Evolutionary conservation across 2,888 invertebrate genomes (phyloP).

Genomic region (Teinopalpus imperialis): DNA sequence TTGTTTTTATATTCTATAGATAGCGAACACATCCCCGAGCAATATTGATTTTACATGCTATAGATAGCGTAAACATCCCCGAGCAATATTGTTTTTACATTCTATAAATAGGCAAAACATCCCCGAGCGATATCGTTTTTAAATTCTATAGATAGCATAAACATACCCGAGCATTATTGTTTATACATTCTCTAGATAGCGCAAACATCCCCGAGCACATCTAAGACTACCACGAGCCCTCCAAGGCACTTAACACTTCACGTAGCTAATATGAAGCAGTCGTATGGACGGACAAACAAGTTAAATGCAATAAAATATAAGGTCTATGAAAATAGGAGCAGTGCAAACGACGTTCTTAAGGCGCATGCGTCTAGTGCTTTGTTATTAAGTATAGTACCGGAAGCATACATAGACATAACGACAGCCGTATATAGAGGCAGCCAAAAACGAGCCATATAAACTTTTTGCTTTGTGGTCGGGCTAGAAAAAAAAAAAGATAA

Average conservation of each 20-base stretch:
- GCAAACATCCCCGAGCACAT: slow-evolving; percentile 31
- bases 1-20: no score
- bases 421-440: slow-evolving; percentile 79
- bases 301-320: slow-evolving; percentile 43
- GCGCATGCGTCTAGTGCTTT: slow-evolving; percentile 69
- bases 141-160: slow-evolving; percentile 30
- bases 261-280: slow-evolving; percentile 42
- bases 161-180: slow-evolving; percentile 30
- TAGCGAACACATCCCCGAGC: slow-evolving; percentile 32
- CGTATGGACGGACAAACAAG: slow-evolving; percentile 65
- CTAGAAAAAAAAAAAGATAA: slow-evolving; percentile 76
- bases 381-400: slow-evolving; percentile 63
- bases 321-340: slow-evolving; percentile 40
- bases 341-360: slow-evolving; percentile 40
- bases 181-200: slow-evolving; percentile 29
- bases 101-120: slow-evolving; percentile 31
- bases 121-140: no score
- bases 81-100: no score
- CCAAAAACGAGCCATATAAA: slow-evolving; percentile 80
- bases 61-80: slow-evolving; percentile 31
- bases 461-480: slow-evolving; percentile 78
- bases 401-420: slow-evolving; percentile 80
- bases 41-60: no score
- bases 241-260: slow-evolving; percentile 25
- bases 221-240: slow-evolving; percentile 36